phyloP scores from a whole-genome alignment of 1,140 invertebrate species.

The Ceratina australensis region DNA sequence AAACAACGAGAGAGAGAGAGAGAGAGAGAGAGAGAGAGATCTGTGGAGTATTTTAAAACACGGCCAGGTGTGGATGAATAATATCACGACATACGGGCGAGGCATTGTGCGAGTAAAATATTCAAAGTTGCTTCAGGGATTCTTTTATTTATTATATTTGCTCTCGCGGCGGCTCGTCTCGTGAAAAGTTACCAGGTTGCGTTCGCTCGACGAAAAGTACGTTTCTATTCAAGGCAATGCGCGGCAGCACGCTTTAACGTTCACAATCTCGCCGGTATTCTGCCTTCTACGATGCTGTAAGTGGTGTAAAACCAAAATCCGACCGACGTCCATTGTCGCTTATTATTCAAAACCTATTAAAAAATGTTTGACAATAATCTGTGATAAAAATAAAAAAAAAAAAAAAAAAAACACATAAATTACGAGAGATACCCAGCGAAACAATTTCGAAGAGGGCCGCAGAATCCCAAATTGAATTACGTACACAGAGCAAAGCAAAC shows the following conservation, averaged over 20 bases:
- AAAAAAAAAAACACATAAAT: background rate
- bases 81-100: background rate
- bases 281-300: background rate
- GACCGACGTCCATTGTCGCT: no score
- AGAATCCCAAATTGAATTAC: background rate
- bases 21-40: constrained; percentile 7
- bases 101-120: constrained; percentile 8
- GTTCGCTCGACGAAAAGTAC: background rate
- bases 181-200: background rate
- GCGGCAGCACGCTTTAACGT: background rate
- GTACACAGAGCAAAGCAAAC: background rate
- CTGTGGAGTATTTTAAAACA: constrained; percentile 20
- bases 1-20: background rate
- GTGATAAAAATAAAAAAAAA: background rate
- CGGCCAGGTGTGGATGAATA: constrained; percentile 21
- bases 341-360: no score
- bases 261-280: background rate
- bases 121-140: constrained; percentile 19
- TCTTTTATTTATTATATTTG: constrained; percentile 28
- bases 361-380: no score
- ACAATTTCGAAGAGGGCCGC: background rate
- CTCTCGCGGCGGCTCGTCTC: background rate
- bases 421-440: background rate
- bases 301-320: background rate
- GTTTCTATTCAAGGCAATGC: background rate